Evolutionary conservation across 2,113 vertebrate species (phyloP), one percentile per base, ranked within the genome.

Genomic region (Dendropsophus ebraccatus): DNA sequence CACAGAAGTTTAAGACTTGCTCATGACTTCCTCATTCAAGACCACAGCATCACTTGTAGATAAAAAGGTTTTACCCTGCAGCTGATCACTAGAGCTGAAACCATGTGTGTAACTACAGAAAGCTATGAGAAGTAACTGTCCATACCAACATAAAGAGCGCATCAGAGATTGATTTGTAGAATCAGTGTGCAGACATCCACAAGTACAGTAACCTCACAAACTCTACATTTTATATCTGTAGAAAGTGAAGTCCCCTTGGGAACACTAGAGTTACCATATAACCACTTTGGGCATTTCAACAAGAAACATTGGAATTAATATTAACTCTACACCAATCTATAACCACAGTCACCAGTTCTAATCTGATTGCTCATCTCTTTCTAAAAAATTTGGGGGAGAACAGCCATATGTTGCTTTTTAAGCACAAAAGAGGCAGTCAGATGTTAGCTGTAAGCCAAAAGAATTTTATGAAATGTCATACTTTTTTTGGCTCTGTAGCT

Each of bases 201-300:
- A 50, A 88, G 89, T n/a, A n/a, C n/a, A n/a, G n/a, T 84, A 85
- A 85, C 88, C 81, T 77, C n/a, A 0, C 17, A 21, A 84, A 88
- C 88, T 87, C 90, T 90, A 91, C 91, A 37, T 19, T 88, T 89
- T 88, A 41, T 67, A 92, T 93, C 91, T 90, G 75, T 69, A 67
- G 5, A 50, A 67, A 69, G 62, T 82, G 32, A 81, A 73, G 70
- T 88, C 86, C 91, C 85, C 82, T 11, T 23, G 90, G 90, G 89
- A 73, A 60, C n/a, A 67, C 80, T 90, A 82, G 87, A 88, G 89
- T 91, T 70, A 70, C 37, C 90, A 87, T 91, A 90, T 90, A 87
- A 91, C 88, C 76, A 78, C 84, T 89, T 89, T 83, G 87, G 77
- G 67, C 81, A 60, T n/a, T 32, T 89, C 54, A 90, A 89, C 91